Evolutionary conservation across 1,140 invertebrate genomes (phyloP).

Genomic region (Linepithema humile): DNA sequence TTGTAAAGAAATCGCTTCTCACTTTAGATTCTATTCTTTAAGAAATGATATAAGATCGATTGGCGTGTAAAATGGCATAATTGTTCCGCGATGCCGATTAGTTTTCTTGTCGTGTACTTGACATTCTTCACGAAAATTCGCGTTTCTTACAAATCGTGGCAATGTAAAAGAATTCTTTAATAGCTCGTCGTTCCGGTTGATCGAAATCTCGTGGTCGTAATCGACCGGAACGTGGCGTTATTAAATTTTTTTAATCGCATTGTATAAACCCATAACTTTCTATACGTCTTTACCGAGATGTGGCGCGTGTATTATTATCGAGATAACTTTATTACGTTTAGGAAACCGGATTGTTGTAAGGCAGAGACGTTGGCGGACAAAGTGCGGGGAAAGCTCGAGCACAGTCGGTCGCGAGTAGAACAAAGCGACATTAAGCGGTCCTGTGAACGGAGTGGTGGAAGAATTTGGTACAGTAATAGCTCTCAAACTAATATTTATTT

Average conservation of each 20-base stretch:
- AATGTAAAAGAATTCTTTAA: background rate
- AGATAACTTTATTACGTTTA: conserved; percentile 45
- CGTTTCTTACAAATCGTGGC: background rate
- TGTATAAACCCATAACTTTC: conserved; percentile 42
- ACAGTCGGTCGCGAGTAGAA: conserved; percentile 23
- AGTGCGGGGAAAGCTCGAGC: conserved; percentile 36
- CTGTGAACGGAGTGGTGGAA: conserved; percentile 37
- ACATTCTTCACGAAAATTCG: background rate
- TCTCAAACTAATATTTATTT: conserved; percentile 20
- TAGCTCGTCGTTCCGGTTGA: conserved; percentile 9
- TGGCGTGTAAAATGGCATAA: background rate
- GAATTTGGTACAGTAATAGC: background rate
- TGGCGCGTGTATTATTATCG: conserved; percentile 39
- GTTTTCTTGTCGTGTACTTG: background rate
- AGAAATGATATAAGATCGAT: no score
- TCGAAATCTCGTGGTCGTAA: conserved; percentile 21
- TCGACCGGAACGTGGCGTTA: conserved; percentile 26
- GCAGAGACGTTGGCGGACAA: background rate
- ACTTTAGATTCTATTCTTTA: no score
- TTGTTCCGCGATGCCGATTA: background rate
- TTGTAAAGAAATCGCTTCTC: background rate
- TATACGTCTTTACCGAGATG: background rate
- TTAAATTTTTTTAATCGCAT: conserved; percentile 19
- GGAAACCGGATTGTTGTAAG: conserved; percentile 41
- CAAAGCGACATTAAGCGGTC: conserved; percentile 39